Evolutionary conservation across 2,888 invertebrate genomes (phyloP).

Genomic region (Osedax fenrisi): DNA sequence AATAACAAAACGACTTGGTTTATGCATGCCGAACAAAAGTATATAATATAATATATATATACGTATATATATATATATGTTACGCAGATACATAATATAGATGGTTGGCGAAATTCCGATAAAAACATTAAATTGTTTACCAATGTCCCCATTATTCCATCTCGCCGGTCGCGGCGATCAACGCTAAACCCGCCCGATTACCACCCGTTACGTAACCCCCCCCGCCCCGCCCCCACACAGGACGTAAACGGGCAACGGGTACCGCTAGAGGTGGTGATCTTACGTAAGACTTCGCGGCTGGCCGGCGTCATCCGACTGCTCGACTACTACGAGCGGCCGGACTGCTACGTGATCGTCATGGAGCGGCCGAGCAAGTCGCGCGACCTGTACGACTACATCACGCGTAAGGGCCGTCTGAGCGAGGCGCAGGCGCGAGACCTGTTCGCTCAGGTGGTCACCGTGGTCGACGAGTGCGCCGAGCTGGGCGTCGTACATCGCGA

Average conservation of each 20-base stretch:
- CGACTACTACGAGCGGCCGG: slow-evolving; percentile 54
- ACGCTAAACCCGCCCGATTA: no score
- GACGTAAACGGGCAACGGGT: slow-evolving; percentile 53
- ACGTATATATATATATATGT: no score
- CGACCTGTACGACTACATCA: slow-evolving; percentile 58
- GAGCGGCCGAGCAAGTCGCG: slow-evolving; percentile 55
- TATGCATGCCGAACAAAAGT: no score
- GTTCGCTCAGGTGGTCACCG: slow-evolving; percentile 55
- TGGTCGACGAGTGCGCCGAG: slow-evolving; percentile 53
- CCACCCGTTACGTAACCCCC: no score
- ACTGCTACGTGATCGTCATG: slow-evolving; percentile 56
- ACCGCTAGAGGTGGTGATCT: slow-evolving; percentile 55
- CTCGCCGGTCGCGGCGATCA: no score
- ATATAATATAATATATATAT: no score
- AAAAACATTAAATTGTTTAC: no score
- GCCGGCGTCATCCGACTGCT: slow-evolving; percentile 55
- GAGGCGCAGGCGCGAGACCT: slow-evolving; percentile 54
- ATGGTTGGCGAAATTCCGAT: no score
- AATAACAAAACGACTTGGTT: no score
- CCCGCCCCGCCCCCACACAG: no score
- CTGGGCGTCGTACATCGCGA: slow-evolving; percentile 56
- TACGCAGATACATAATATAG: no score
- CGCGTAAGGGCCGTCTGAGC: slow-evolving; percentile 54
- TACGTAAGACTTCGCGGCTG: slow-evolving; percentile 53
- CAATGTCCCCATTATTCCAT: no score